A percentile compares a stretch with the other conserved stretches of the same genome.
phyloP scores from a whole-genome alignment of 64 coral and sea anemone species.

The Montipora efflorescens region DNA sequence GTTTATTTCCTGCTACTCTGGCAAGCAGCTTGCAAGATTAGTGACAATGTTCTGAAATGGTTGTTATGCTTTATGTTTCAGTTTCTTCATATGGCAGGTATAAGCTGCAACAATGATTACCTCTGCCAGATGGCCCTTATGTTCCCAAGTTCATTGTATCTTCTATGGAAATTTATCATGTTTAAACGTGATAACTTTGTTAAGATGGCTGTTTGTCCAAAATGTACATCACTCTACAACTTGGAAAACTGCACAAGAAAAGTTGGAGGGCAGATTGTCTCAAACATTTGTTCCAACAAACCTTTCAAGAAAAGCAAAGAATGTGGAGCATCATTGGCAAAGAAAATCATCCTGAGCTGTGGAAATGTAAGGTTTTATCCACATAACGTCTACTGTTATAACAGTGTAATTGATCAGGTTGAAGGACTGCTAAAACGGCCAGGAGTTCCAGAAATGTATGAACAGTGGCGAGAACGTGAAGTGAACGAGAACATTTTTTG shows the following conservation, averaged over 20 bases:
- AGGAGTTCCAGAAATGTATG: background rate
- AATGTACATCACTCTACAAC: constrained; percentile 4
- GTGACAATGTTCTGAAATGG: constrained; percentile 75
- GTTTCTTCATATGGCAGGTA: constrained; percentile 1
- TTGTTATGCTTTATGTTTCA: constrained; percentile 60
- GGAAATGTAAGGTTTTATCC: constrained; percentile 4
- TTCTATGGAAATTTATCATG: background rate
- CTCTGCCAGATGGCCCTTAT: constrained; percentile 17
- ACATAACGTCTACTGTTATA: constrained; percentile 16
- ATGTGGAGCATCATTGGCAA: constrained; percentile 22
- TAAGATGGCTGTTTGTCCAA: constrained; percentile 51
- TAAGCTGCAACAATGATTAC: constrained; percentile 7
- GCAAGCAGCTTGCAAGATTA: constrained; percentile 20
- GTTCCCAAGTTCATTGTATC: constrained; percentile 44
- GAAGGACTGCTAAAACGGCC: background rate
- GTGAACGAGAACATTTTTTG: background rate
- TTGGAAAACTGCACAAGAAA: too few species aligned
- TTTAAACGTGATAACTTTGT: constrained; percentile 18
- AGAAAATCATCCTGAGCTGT: background rate
- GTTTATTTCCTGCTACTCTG: constrained; percentile 7
- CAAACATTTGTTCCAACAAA: too few species aligned
- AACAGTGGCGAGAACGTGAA: constrained; percentile 28
- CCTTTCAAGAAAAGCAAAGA: too few species aligned
- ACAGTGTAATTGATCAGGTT: constrained; percentile 33
- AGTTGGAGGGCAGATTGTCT: too few species aligned